Conservation (phyloP, 2,113 vertebrate species). For the Thamnaconus septentrionalis region DNA sequence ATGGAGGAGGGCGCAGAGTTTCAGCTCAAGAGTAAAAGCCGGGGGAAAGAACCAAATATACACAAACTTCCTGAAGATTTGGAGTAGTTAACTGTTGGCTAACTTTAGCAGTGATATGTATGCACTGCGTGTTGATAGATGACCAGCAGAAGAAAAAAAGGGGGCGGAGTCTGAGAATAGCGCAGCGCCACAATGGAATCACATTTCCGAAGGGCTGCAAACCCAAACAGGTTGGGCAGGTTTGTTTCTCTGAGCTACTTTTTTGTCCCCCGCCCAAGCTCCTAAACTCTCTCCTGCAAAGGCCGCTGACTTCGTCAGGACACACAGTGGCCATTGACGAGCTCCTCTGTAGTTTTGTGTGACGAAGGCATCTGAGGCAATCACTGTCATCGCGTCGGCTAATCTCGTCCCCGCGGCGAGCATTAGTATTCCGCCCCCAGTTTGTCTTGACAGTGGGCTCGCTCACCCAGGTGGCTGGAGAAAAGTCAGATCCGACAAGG, state of each 20-base stretch:
- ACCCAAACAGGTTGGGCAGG: conserved; percentile 64
- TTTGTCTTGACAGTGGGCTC: conserved; percentile 22
- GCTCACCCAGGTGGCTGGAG: conserved; percentile 59
- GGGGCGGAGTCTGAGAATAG: conserved; percentile 19
- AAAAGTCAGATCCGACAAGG: conserved; percentile 32
- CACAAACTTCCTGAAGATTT: no score
- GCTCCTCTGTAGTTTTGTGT: no score
- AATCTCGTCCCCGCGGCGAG: conserved; percentile 29
- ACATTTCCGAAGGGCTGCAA: conserved; percentile 38
- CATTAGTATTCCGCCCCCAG: conserved; percentile 61
- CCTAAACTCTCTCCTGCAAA: no score
- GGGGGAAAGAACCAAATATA: no score
- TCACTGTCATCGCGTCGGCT: no score
- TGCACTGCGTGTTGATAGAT: neutral
- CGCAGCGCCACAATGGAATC: conserved; percentile 38
- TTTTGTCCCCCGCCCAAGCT: conserved; percentile 1
- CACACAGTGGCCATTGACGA: no score
- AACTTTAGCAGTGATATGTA: no score
- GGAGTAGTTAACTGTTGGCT: no score
- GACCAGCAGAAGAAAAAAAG: conserved; percentile 9
- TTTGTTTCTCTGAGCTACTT: conserved; percentile 46
- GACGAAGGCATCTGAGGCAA: no score
- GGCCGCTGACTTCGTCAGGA: no score
- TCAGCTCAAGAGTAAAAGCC: no score
- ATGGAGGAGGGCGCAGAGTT: no score